Evolutionary conservation across 2,888 invertebrate species (phyloP), one percentile per base, ranked within the genome.

Genomic region (Lymantria dispar): DNA sequence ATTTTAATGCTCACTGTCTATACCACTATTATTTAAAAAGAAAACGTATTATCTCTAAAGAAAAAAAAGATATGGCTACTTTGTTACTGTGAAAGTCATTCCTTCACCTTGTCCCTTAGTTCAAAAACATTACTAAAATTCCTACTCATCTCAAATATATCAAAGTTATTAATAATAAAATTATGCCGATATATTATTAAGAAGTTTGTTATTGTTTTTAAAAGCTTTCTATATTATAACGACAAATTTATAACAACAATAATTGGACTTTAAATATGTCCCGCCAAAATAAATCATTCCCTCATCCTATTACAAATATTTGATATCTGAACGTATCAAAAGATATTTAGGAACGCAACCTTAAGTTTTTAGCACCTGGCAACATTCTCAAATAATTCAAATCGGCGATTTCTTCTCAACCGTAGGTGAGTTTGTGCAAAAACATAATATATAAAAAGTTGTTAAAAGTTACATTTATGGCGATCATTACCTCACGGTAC

Each of bases 101-200:
- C 54, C 50, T 50, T 51, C 54, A 54, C 50, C 46, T 51, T 51
- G 46, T 48, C 54, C 54, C 54, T 48, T 44, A 48, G 50, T 54
- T 41, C 50, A 47, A 54, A 47, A 54, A 46, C 37, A 54, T 51
- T 51, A 51, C 48, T 51, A 51, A 54, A 54, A 50, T 54, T 45
- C 43, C 48, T 48, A 43, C 40, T 54, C 37, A 51, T 48, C 40
- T 48, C 12, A 51, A 54, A 48, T 51, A 50, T 50, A 50, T 50
- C 54, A 50, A 54, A 50, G 43, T 46, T 50, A 45, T 45, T 48
- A 45, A 48, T 47, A 51, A 55, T 55, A 31, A 48, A 55, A 55
- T 51, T 44, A 48, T 55, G 51, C 46, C 13, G 50, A 54, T 50
- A 51, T 44, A 47, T 48, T 50, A 48, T 2, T 5, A 36, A 36